Evolutionary conservation across 2,113 vertebrate genomes (phyloP).

Genomic region (Herpetotheres cachinnans): DNA sequence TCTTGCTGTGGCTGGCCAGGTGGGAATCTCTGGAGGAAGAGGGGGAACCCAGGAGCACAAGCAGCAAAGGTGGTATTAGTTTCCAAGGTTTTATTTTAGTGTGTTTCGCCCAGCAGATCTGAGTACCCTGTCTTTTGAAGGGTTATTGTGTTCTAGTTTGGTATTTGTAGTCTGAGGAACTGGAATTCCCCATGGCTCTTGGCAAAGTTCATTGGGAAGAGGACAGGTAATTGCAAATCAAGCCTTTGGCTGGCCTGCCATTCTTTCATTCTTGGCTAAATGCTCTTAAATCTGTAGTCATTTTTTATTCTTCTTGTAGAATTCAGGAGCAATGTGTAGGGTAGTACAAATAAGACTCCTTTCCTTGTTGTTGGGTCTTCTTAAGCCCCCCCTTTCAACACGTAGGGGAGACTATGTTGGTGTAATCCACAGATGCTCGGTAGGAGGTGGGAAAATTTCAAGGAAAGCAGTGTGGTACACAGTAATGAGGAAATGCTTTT

Average conservation of each 20-base stretch:
- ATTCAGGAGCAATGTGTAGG: background rate
- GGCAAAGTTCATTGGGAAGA: background rate
- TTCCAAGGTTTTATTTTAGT: background rate
- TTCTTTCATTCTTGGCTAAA: background rate
- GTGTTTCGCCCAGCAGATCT: background rate
- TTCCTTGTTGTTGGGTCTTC: background rate
- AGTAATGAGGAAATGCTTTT: background rate
- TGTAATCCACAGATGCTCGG: background rate
- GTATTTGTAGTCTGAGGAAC: background rate
- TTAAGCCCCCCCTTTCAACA: background rate
- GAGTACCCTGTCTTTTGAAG: background rate
- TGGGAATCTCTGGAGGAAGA: background rate
- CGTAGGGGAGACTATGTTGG: background rate
- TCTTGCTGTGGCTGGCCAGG: background rate
- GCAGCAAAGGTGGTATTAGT: background rate
- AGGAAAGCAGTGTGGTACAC: background rate
- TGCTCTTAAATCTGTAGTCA: background rate
- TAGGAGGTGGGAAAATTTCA: background rate
- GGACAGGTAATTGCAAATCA: background rate
- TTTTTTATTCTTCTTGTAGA: background rate
- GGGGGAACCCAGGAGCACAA: accelerated
- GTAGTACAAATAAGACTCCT: background rate
- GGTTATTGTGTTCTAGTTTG: background rate
- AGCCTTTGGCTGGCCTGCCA: background rate
- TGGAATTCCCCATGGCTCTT: background rate